Base-by-base conservation (phyloP, 2,888 invertebrate genomes). In the Abrostola tripartita region DNA sequence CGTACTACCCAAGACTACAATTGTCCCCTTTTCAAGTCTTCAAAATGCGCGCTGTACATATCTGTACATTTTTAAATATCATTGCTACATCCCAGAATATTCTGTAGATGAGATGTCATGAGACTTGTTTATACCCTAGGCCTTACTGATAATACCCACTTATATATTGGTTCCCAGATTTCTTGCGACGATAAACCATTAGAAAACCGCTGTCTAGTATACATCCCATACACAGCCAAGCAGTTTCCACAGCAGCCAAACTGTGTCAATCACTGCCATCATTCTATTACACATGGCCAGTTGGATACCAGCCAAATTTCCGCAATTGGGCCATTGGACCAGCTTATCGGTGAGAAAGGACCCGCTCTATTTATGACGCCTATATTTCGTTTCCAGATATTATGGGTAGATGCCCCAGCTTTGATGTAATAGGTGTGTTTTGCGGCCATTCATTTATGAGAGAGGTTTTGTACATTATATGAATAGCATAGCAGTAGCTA, bases 201-300 rank as follows among this genome's bases (percentile, higher is more conserved):
- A 68, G 47, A 60, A 37, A 37, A 40, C 65, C 69, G 47, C 51
- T n/a, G 4, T 6, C 6, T 6, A 44, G 14, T 10, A 52, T 14
- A 42, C 35, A 37, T 6, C 24, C 51, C 55, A 35, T 44, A 62
- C 57, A 62, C 12, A 12, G 38, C n/a, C 42, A 5, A 52, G 14
- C 60, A 24, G 44, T 37, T 24, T 51, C 40, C 54, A 41, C 36
- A 49, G 41, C 49, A 52, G 63, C 67, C 58, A 79, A 79, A 71
- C 67, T 65, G 64, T 81, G 81, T 81, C 81, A 81, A 81, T 81
- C 78, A 81, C 72, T 52, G 56, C 59, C 51, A 55, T 63, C 69
- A 64, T 50, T 49, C 66, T 56, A 75, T 77, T 66, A 72, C 65
- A 81, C 68, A 74, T 75, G 79, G 71, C 49, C 47, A 14, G 57